A percentile compares a stretch with the other conserved stretches of the same genome.
These are phyloP conservation scores for Peromyscus leucopus DNA, from an alignment of 2,113 vertebrate genomes.

Conservation along the genomic window DNA sequence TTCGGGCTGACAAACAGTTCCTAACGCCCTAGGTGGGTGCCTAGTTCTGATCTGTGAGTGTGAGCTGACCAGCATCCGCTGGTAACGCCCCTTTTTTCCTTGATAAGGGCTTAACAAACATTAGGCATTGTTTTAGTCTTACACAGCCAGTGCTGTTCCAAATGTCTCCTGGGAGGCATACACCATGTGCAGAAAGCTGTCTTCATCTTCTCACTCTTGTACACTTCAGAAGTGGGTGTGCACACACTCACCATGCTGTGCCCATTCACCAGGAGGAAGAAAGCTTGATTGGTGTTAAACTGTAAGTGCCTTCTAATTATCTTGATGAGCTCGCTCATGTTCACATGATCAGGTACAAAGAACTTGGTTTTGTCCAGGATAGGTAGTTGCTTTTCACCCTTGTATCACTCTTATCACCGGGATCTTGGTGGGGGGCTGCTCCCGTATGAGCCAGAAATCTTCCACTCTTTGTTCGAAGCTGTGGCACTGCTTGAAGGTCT, in stretches of 20 bases:
- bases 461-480: too few relatives aligned
- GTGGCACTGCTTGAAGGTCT: too few relatives aligned
- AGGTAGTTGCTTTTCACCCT: too few relatives aligned
- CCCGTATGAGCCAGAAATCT: too few relatives aligned
- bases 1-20: conserved; percentile 64
- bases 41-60: conserved; percentile 34
- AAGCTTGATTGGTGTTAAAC: conserved; percentile 98
- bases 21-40: conserved; percentile 55
- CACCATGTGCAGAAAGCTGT: conserved; percentile 99
- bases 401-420: too few relatives aligned
- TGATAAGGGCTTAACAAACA: conserved; percentile 69
- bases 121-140: conserved; percentile 65
- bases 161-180: conserved; percentile 99
- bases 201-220: conserved; percentile 96
- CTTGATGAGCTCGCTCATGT: too few relatives aligned
- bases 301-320: conserved; percentile 94
- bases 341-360: too few relatives aligned
- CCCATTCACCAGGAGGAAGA: conserved; percentile 98
- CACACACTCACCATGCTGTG: conserved; percentile 99
- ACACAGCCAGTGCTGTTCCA: conserved; percentile 80
- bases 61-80: conserved; percentile 19
- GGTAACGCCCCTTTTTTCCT: conserved; percentile 83
- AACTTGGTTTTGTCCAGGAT: too few relatives aligned
- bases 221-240: conserved; percentile 95
- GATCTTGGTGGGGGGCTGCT: too few relatives aligned